Conservation (phyloP, 2,113 vertebrate genomes). For the Morone chrysops region DNA sequence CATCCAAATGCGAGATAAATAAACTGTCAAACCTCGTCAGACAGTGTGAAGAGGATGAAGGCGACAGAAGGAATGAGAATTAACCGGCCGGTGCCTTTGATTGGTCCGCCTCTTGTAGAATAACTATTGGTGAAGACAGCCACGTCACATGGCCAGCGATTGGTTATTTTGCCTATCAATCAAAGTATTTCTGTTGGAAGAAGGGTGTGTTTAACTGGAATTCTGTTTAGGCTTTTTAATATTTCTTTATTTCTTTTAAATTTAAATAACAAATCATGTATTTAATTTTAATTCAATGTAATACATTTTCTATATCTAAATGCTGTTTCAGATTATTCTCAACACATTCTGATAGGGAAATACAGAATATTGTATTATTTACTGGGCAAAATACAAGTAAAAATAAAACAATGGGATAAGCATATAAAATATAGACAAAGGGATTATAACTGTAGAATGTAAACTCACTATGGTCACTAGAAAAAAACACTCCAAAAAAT, state of each 20-base stretch:
- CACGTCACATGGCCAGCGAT: constrained; percentile 17
- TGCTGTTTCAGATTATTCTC: background rate
- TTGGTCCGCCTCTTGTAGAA: constrained; percentile 39
- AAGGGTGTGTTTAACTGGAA: background rate
- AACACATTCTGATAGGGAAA: background rate
- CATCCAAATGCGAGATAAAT: background rate
- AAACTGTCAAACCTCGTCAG: too few species aligned
- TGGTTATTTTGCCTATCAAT: constrained; percentile 49
- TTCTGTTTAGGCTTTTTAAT: background rate
- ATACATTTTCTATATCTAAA: background rate
- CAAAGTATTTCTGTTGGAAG: background rate
- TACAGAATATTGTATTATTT: background rate
- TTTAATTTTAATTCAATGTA: background rate
- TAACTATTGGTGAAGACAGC: constrained; percentile 46
- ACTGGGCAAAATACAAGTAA: background rate
- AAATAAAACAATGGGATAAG: background rate
- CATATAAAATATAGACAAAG: background rate
- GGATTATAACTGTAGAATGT: background rate
- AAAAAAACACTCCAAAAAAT: too few species aligned
- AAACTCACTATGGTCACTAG: too few species aligned
- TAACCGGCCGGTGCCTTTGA: background rate
- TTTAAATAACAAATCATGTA: background rate
- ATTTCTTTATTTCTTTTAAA: background rate
- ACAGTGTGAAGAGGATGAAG: too few species aligned
- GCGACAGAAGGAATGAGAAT: background rate